Evolutionary conservation across 2,797 vertebrate genomes (phyloP).

Genomic region (Clarias platycephalus): DNA sequence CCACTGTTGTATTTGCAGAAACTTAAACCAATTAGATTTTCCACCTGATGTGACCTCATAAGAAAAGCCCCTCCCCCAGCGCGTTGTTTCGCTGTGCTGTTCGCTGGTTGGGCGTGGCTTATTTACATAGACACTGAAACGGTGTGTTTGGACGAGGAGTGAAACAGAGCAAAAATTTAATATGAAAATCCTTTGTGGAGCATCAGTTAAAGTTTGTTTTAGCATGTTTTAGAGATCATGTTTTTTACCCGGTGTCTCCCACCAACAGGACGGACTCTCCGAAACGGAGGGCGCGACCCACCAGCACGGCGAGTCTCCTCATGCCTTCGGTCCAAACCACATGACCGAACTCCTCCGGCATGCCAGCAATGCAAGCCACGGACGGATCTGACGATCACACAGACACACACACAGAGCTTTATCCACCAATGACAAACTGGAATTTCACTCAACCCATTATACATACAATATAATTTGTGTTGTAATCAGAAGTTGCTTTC

Average conservation of each 20-base stretch:
- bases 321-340: slow-evolving; percentile 90
- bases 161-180: no score
- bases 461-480: background rate
- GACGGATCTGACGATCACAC: slow-evolving; percentile 67
- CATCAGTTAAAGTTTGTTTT: no score
- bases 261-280: slow-evolving; percentile 92
- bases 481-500: background rate
- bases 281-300: slow-evolving; percentile 88
- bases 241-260: slow-evolving; percentile 91
- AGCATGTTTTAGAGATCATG: no score
- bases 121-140: no score
- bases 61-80: no score
- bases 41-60: no score
- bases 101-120: no score
- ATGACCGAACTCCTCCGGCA: slow-evolving; percentile 85
- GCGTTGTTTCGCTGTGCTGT: no score
- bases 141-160: no score
- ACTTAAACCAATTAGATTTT: no score
- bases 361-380: slow-evolving; percentile 70
- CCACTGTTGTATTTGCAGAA: no score
- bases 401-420: background rate
- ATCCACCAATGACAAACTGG: background rate
- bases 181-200: no score
- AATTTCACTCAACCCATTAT: background rate
- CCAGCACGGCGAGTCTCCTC: slow-evolving; percentile 85